Conservation (phyloP, 2,797 vertebrate genomes). For the Graptemys geographica region DNA sequence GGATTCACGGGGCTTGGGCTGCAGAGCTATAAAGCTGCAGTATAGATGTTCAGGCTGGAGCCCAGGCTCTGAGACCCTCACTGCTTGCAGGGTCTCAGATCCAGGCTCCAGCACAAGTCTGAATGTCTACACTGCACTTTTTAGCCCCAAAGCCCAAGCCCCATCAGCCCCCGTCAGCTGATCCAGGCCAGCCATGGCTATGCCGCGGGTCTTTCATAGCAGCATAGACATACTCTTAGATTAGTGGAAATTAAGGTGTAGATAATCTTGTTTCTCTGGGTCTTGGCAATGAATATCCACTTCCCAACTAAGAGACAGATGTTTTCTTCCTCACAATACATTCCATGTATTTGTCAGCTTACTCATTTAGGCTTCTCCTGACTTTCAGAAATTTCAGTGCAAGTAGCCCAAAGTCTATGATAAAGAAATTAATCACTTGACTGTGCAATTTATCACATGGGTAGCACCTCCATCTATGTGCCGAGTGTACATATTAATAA, state of each 20-base stretch:
- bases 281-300: background rate
- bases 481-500: background rate
- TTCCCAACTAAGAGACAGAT: background rate
- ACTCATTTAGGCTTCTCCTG: background rate
- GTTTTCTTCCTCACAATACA: background rate
- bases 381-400: background rate
- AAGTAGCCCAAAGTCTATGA: background rate
- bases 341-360: background rate
- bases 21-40: too few relatives aligned
- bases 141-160: too few relatives aligned
- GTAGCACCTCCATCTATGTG: background rate
- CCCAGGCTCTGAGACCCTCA: too few relatives aligned
- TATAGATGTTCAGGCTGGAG: too few relatives aligned
- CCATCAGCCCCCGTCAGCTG: too few relatives aligned
- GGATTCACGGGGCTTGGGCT: too few relatives aligned
- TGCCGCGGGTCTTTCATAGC: too few relatives aligned
- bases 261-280: background rate
- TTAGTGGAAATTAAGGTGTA: background rate
- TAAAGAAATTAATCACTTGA: background rate
- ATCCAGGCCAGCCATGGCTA: too few relatives aligned
- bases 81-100: too few relatives aligned
- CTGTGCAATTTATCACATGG: background rate
- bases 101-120: too few relatives aligned
- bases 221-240: background rate
- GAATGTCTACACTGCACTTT: too few relatives aligned